Evolutionary conservation across 2,888 invertebrate genomes (phyloP), one percentile per base, ranked within the genome.

Genomic region (Phymatocera aterrima): DNA sequence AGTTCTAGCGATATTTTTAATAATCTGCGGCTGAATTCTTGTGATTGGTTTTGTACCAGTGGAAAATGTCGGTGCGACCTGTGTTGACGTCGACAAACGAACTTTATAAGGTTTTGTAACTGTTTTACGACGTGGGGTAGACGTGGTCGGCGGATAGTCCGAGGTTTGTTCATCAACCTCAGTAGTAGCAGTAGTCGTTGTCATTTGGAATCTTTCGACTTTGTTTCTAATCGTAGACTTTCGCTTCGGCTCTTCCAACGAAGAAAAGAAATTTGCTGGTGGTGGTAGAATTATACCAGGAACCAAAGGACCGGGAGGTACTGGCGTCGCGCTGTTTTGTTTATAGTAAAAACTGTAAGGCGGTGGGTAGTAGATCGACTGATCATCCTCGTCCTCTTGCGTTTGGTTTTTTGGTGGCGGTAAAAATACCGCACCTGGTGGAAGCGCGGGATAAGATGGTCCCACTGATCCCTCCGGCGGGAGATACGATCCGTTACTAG

Each of bases 211-310:
- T 82, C 10, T 84, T 80, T 72, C 40, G 21, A 3, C 75, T 74
- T 21, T 90, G 85, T 86, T 89, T 40, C 85, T 84, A 79, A 84
- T 82, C 82, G 91, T 91, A 1, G 91, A 88, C 65, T 91, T 91
- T 79, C 87, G 84, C 6, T 90, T 89, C 61, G 88, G 91, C 81
- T 92, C 92, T 86, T 96, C 94, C 78, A 95, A 90, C 0, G 94
- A 93, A 3, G 95, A 95, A 86, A 97, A 97, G 91, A 97, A 97
- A 88, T 97, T 94, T 0, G 97, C 96, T 1, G 97, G 97, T 6
- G 97, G 97, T 2, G 97, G 97, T 72, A 97, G 91, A 34, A 97
- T 95, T 81, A 97, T 97, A 74, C 97, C 97, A 2, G 97, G 97
- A 6, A 97, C 97, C 80, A 97, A 91, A 0, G 97, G 97, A 65